These are phyloP conservation scores for Paracentrotus lividus DNA, from an alignment of 53 echinoderm and acorn worm species.

Conservation along the genomic window DNA sequence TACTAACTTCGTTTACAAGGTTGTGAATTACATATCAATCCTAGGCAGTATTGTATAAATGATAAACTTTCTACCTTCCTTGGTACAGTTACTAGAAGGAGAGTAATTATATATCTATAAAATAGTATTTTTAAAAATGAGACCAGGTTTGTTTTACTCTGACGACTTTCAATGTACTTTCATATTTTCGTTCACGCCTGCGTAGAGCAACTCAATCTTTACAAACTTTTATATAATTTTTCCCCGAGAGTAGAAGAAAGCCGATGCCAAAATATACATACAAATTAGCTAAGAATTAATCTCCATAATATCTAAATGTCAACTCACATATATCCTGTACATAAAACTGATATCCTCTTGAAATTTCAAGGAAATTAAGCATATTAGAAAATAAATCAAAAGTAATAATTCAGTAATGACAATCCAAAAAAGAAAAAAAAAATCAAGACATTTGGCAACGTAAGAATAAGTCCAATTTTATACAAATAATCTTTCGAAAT, in stretches of 20 bases:
- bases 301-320: constrained; percentile 60
- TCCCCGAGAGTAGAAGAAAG: constrained; percentile 65
- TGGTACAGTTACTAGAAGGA: not conserved
- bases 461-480: constrained; percentile 74
- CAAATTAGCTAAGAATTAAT: constrained; percentile 66
- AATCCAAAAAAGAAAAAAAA: constrained; percentile 36
- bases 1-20: constrained; percentile 24
- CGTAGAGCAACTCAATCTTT: constrained; percentile 51
- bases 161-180: not conserved
- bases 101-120: not conserved
- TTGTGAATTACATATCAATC: constrained; percentile 1
- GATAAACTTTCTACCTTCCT: not conserved
- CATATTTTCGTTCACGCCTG: constrained; percentile 45
- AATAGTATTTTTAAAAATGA: constrained; percentile 6
- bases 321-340: constrained; percentile 70
- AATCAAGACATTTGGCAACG: constrained; percentile 71
- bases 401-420: constrained; percentile 39
- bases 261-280: constrained; percentile 86
- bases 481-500: constrained; percentile 63
- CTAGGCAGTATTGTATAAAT: constrained; percentile 34
- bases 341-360: constrained; percentile 51
- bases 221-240: constrained; percentile 23
- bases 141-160: not conserved
- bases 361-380: constrained; percentile 46
- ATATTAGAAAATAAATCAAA: constrained; percentile 46